Evolutionary conservation across 2,888 invertebrate species (phyloP), one percentile per base, ranked within the genome.

Genomic region (Cryptocephalus moraei): DNA sequence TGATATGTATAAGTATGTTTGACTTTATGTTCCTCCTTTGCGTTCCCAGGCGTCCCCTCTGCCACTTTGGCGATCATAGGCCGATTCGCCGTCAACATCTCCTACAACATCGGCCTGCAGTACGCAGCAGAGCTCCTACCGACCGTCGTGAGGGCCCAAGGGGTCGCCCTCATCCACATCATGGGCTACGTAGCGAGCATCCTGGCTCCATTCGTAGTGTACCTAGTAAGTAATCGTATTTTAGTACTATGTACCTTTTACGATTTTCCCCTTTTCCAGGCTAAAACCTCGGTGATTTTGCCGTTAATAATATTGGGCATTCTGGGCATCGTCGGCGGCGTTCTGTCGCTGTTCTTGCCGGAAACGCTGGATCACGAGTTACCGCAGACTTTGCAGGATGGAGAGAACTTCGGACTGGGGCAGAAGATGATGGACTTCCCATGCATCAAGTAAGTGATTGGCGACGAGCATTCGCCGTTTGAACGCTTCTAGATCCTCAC

Each of bases 141-240:
- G 0, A 92, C 91, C 0, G 90, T 91, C 1, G 88, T 92, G 1
- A 68, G 91, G 40, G 91, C 89, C 0, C 90, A 91, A 64, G 91
- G 90, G 0, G 87, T 91, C 0, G 88, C 90, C 0, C 72, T 90
- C 11, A 86, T 90, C 44, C 89, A 91, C 60, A 88, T 90, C 47
- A 87, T 89, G 86, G 91, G 91, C 34, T 90, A 89, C 57, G 85
- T 89, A 0, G 85, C 89, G 0, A 86, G 86, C 44, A 87, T 90
- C 51, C 69, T 88, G 0, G 84, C 88, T 0, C 91, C 91, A 0
- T 90, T 90, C 62, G 81, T 91, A 2, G 91, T 91, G 9, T 90
- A 90, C 61, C 71, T 91, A 68, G 84, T 84, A 64, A 77, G 75
- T 66, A 22, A 33, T 32, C n/a, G n/a, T 14, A 13, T 14, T 39